These are phyloP conservation scores for Junonia oenone DNA, from an alignment of 2,888 invertebrate genomes.

Conservation along the genomic window DNA sequence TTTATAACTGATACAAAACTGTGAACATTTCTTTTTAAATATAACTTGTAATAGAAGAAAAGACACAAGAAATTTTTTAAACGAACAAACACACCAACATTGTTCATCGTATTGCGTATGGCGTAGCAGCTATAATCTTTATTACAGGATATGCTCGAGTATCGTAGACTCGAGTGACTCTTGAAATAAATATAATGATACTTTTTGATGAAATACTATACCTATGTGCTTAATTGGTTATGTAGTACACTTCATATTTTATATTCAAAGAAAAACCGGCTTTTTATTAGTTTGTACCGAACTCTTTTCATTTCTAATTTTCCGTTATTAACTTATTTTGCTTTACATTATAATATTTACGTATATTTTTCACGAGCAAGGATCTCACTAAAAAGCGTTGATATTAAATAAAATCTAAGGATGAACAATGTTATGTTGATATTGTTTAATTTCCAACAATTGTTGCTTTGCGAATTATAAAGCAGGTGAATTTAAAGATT, in stretches of 20 bases:
- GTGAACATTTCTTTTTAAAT: too few species aligned
- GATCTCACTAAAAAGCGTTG: too few species aligned
- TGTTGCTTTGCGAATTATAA: too few species aligned
- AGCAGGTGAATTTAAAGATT: too few species aligned
- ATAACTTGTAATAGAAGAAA: too few species aligned
- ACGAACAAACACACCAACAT: constrained; percentile 7
- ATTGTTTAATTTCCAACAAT: too few species aligned
- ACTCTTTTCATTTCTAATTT: neutral
- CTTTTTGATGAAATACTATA: constrained; percentile 39
- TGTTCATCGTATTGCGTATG: neutral
- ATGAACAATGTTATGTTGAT: too few species aligned
- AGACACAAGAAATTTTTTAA: neutral
- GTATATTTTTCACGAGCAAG: too few species aligned
- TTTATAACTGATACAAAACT: too few species aligned
- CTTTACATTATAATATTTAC: too few species aligned
- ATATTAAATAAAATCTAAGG: too few species aligned
- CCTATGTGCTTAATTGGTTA: constrained; percentile 1
- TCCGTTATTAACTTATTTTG: neutral
- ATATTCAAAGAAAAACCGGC: neutral
- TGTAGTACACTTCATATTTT: neutral
- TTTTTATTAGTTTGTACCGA: neutral
- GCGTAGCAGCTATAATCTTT: constrained; percentile 8
- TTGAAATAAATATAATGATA: constrained; percentile 49
- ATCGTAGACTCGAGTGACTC: constrained; percentile 20
- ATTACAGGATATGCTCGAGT: constrained; percentile 41